Evolutionary conservation across 2,113 vertebrate genomes (phyloP).

Genomic region (Megaceryle torquata): DNA sequence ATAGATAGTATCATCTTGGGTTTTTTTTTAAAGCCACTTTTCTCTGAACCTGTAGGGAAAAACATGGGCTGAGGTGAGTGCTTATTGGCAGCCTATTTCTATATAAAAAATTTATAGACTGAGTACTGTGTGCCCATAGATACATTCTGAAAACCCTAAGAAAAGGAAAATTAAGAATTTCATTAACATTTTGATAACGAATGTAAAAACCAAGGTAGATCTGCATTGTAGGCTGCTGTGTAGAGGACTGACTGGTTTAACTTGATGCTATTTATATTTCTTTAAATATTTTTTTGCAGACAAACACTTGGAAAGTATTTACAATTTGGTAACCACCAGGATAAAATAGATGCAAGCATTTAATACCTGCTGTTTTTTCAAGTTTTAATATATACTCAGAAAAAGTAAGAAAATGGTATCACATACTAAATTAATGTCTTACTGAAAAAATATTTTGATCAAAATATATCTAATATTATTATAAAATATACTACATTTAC

Average conservation of each 20-base stretch:
- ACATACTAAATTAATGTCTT: neutral
- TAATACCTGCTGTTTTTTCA: neutral
- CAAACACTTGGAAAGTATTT: neutral
- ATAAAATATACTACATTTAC: neutral
- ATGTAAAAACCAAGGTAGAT: neutral
- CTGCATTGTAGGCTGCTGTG: neutral
- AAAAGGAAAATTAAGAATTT: neutral
- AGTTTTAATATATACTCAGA: neutral
- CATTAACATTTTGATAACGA: neutral
- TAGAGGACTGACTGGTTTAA: neutral
- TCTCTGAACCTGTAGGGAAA: neutral
- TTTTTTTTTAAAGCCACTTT: neutral
- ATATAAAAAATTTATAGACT: accelerated
- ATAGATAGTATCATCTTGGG: neutral
- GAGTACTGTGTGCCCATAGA: accelerated
- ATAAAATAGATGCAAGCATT: neutral
- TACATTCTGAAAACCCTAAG: neutral
- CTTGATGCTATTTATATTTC: neutral
- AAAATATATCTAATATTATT: neutral
- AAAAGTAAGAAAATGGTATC: neutral
- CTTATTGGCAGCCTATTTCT: neutral
- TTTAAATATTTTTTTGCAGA: neutral
- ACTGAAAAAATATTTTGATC: neutral
- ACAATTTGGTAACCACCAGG: neutral
- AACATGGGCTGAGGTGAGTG: neutral